phyloP scores from a whole-genome alignment of 2,888 invertebrate species.

The Spilosoma lubricipeda region DNA sequence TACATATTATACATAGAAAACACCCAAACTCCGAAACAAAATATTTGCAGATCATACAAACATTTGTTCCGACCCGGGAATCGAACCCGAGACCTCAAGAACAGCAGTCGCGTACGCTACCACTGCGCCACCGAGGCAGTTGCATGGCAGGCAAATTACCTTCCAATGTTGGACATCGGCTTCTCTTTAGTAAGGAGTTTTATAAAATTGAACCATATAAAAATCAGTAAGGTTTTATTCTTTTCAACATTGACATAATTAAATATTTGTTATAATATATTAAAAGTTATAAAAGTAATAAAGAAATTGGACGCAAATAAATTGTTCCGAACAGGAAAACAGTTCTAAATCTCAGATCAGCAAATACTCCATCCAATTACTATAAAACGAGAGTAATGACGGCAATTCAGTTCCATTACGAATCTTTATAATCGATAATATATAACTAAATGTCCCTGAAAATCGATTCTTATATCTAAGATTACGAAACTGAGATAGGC shows the following conservation, averaged over 20 bases:
- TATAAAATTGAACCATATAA: neutral
- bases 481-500: neutral
- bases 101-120: too few species aligned
- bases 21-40: too few species aligned
- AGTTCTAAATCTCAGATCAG: conserved; percentile 14
- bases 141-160: too few species aligned
- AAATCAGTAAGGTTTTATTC: too few species aligned
- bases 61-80: too few species aligned
- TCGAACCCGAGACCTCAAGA: too few species aligned
- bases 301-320: neutral
- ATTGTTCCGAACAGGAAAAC: neutral
- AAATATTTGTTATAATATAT: neutral
- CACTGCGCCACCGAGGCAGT: too few species aligned
- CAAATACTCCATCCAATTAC: conserved; percentile 35
- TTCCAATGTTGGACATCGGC: too few species aligned
- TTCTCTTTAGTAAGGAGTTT: too few species aligned
- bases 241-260: too few species aligned
- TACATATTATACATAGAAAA: too few species aligned
- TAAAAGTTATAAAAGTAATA: neutral
- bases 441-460: conserved; percentile 32
- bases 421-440: conserved; percentile 27
- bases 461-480: conserved; percentile 21
- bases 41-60: too few species aligned
- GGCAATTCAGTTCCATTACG: conserved; percentile 29
- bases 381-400: conserved; percentile 30